Percentiles rank a stretch among this genome's conserved stretches.
Evolutionary conservation across 2,113 vertebrate genomes (phyloP).

Genomic region (Lepus europaeus): DNA sequence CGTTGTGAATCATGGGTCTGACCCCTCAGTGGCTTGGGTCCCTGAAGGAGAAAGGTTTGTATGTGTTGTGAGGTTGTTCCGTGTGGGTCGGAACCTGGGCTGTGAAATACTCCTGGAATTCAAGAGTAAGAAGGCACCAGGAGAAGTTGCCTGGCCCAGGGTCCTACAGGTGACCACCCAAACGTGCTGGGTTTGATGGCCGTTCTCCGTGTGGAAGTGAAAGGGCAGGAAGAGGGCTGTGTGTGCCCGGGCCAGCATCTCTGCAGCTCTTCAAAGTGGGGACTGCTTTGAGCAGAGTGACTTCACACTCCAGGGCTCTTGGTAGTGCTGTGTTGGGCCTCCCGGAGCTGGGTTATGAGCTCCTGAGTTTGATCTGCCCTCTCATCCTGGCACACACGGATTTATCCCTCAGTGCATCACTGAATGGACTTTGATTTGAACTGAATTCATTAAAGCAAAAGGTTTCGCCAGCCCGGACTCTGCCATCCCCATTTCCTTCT

Average conservation of each 20-base stretch:
- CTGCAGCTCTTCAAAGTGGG: neutral
- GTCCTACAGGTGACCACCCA: neutral
- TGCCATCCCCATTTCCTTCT: neutral
- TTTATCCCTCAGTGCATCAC: neutral
- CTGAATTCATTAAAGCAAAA: conserved; percentile 9
- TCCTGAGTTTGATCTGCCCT: neutral
- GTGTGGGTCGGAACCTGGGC: neutral
- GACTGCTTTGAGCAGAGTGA: neutral
- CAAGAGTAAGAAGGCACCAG: neutral
- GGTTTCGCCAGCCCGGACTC: neutral
- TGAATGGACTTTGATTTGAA: conserved; percentile 62
- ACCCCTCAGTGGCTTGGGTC: neutral
- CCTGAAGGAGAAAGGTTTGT: neutral
- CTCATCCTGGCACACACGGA: neutral
- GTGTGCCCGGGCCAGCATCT: neutral
- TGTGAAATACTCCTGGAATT: neutral
- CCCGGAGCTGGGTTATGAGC: neutral
- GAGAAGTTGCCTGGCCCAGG: neutral
- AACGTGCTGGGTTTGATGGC: neutral
- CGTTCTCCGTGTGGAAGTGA: neutral
- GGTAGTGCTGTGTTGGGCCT: neutral
- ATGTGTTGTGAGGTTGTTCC: neutral
- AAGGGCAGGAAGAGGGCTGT: neutral
- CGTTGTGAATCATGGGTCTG: neutral
- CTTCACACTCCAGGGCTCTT: neutral